Evolutionary conservation across 2,113 vertebrate genomes (phyloP).

Genomic region (Pelecanoides urinatrix): DNA sequence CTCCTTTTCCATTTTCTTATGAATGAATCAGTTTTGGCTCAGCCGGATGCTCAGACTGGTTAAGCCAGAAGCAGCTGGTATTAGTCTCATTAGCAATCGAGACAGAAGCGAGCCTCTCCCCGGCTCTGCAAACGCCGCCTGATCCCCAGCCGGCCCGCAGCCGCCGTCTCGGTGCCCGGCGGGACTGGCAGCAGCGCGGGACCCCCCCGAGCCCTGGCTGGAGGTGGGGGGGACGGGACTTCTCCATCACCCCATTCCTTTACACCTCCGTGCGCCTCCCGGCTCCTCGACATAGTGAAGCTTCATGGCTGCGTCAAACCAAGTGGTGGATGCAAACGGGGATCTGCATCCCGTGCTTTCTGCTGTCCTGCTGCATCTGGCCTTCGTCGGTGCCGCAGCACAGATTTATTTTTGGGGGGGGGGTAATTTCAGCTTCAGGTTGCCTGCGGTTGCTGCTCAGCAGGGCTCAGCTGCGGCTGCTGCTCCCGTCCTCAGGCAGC

Average conservation of each 20-base stretch:
- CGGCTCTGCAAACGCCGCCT: fast-evolving
- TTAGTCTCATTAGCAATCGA: background rate
- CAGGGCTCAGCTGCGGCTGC: fast-evolving
- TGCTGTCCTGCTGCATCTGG: background rate
- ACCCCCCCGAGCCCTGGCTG: background rate
- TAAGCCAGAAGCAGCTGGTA: background rate
- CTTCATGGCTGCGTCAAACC: fast-evolving
- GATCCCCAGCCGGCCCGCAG: background rate
- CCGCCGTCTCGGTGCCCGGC: fast-evolving
- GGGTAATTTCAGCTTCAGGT: background rate
- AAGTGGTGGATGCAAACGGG: fast-evolving
- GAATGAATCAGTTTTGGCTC: conserved; percentile 59
- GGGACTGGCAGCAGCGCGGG: background rate
- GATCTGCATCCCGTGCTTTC: fast-evolving
- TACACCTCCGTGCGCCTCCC: fast-evolving
- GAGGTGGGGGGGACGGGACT: fast-evolving
- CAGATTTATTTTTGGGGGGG: background rate
- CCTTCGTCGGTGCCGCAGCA: background rate
- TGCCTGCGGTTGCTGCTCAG: background rate
- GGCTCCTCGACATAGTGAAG: fast-evolving
- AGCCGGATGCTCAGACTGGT: conserved; percentile 29
- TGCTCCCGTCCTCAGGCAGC: background rate
- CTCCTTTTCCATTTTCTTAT: conserved; percentile 27
- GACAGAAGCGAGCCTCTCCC: background rate
- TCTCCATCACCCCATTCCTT: background rate